phyloP scores from a whole-genome alignment of 2,888 invertebrate genomes.

The Drosophila diplacantha region DNA sequence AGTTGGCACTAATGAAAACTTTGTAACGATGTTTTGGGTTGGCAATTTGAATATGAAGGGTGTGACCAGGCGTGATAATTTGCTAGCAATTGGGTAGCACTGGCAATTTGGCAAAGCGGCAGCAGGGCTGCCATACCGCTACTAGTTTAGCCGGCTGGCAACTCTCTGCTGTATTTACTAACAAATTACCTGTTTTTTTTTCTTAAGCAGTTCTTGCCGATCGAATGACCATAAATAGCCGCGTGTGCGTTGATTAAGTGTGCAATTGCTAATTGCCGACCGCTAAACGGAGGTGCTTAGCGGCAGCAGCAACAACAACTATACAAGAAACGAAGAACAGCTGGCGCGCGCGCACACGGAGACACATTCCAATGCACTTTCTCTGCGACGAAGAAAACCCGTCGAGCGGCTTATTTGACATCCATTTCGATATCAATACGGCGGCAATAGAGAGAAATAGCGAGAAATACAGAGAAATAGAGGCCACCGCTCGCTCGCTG shows the following conservation, averaged over 20 bases:
- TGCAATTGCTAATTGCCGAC: constrained; percentile 10
- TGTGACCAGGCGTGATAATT: constrained; percentile 9
- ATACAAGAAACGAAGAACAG: constrained; percentile 15
- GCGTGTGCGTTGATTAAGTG: constrained; percentile 12
- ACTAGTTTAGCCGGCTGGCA: not conserved
- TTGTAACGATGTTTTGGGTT: not conserved
- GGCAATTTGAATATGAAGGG: not conserved
- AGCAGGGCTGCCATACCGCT: constrained; percentile 3
- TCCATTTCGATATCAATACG: constrained; percentile 65
- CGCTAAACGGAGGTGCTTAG: constrained; percentile 9
- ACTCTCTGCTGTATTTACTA: constrained; percentile 12
- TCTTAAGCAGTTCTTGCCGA: constrained; percentile 6
- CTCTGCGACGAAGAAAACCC: constrained; percentile 47
- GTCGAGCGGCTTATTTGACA: constrained; percentile 59
- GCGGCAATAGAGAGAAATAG: constrained; percentile 28
- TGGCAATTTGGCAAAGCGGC: constrained; percentile 5
- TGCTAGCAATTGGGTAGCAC: not conserved
- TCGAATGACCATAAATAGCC: constrained; percentile 15
- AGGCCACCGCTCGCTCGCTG: constrained; percentile 47
- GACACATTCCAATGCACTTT: constrained; percentile 66
- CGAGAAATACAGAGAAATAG: constrained; percentile 54
- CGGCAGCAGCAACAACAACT: not conserved
- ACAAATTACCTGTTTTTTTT: constrained; percentile 17
- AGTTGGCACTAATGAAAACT: constrained; percentile 1
- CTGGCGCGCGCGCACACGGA: constrained; percentile 19